These are phyloP conservation scores for Rhinopomastus cyanomelas DNA, from an alignment of 2,113 vertebrate genomes.

Conservation along the genomic window DNA sequence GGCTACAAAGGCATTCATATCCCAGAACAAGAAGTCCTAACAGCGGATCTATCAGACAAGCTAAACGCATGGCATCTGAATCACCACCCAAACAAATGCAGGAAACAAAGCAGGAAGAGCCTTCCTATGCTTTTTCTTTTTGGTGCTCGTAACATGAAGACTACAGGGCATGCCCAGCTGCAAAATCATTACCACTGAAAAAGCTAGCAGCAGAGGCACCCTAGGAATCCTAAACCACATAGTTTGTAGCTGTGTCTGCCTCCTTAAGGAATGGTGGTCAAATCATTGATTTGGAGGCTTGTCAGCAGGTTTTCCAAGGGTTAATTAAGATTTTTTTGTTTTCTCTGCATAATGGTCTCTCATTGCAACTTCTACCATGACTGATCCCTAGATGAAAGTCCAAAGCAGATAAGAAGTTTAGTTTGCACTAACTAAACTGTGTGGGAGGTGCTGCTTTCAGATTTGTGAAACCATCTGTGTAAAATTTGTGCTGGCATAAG, in stretches of 20 bases:
- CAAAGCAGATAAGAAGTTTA: background rate
- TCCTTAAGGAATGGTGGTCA: background rate
- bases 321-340: background rate
- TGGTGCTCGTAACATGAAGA: background rate
- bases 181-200: background rate
- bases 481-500: background rate
- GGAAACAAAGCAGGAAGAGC: background rate
- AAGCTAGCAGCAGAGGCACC: background rate
- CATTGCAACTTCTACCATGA: background rate
- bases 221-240: background rate
- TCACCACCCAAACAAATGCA: background rate
- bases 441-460: background rate
- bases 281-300: background rate
- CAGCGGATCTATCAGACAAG: background rate
- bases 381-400: background rate
- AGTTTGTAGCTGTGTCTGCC: background rate
- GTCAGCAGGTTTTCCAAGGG: background rate
- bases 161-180: background rate
- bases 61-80: background rate
- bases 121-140: background rate
- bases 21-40: background rate
- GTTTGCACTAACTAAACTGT: background rate
- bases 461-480: conserved; percentile 26
- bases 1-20: background rate
- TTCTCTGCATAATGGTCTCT: background rate